Evolutionary conservation across 2,888 invertebrate genomes (phyloP), one percentile per base, ranked within the genome.

Genomic region (Bombyx huttoni): DNA sequence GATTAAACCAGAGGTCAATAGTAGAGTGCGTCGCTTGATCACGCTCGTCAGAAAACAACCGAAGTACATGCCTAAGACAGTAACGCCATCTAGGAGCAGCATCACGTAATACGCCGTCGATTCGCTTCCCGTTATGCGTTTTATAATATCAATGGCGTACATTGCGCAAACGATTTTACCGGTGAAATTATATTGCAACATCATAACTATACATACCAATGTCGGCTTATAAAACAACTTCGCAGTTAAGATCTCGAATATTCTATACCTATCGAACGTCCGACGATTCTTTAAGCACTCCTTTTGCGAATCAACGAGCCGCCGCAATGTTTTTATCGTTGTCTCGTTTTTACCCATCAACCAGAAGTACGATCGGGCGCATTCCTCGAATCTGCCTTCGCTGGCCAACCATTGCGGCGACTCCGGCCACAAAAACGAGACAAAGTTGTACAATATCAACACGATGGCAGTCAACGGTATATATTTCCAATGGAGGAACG

Each of bases 331-430:
- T 9, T 49, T 56, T 46, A 62, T 59, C 0, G 68, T 53, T 13
- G 51, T 40, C 6, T 50, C 51, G 13, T 54, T 53, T 0, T 35
- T 49, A 0, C 70, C 71, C 46, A 67, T 63, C 0, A 73, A 50
- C 65, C 65, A 64, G 8, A 58, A 55, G 45, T 63, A 64, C 0
- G 66, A 54, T n/a, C 48, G 49, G 7, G 51, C 57, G 50, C 68
- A 63, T 34, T 67, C 67, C 0, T 63, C 65, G 48, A 61, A 65
- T 8, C 59, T 59, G 0, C 63, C 60, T 51, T 59, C 65, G 35
- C 62, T 68, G 0, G 67, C 68, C 8, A 70, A 53, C 68, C 68
- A 73, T 8, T 65, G 56, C 0, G 68, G 70, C 0, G 67, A 67
- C 50, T 62, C 60, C 0, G 63, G 60, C 61, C 60, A 56, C 9